These are phyloP conservation scores for Drosophila gaucha DNA, from an alignment of 2,888 invertebrate species.

Conservation along the genomic window DNA sequence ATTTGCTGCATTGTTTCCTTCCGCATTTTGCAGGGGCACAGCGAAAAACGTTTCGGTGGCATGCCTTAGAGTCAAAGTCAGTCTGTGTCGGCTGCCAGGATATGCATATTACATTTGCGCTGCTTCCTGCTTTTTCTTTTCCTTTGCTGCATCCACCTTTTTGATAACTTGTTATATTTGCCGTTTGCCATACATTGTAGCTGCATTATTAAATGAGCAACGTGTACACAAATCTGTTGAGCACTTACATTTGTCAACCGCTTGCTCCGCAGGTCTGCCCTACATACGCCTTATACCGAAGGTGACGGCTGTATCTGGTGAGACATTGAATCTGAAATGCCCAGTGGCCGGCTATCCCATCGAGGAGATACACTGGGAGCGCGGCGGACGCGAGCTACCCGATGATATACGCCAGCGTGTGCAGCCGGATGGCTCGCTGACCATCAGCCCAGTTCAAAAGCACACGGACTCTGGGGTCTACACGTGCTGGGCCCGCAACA, in stretches of 20 bases:
- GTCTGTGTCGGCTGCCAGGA: slow-evolving; percentile 52
- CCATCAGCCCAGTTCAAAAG: slow-evolving; percentile 91
- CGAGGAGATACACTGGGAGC: slow-evolving; percentile 92
- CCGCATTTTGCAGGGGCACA: slow-evolving; percentile 52
- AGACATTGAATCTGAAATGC: slow-evolving; percentile 90
- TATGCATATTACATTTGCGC: slow-evolving; percentile 73
- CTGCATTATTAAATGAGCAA: slow-evolving; percentile 74
- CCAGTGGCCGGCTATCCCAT: slow-evolving; percentile 94
- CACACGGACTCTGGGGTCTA: slow-evolving; percentile 91
- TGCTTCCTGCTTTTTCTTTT: slow-evolving; percentile 40
- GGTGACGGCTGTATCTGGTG: slow-evolving; percentile 92
- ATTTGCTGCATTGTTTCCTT: slow-evolving; percentile 78
- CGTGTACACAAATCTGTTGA: slow-evolving; percentile 69
- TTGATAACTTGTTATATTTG: slow-evolving; percentile 24
- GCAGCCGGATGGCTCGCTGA: slow-evolving; percentile 89
- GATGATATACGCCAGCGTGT: slow-evolving; percentile 92
- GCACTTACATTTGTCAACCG: slow-evolving; percentile 54
- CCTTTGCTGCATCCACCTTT: slow-evolving; percentile 9
- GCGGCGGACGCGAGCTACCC: slow-evolving; percentile 90
- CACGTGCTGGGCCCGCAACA: slow-evolving; percentile 92
- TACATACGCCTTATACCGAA: slow-evolving; percentile 92
- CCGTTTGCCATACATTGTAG: slow-evolving; percentile 47
- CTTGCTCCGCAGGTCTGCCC: slow-evolving; percentile 87
- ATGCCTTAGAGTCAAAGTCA: slow-evolving; percentile 8
- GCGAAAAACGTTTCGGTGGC: slow-evolving; percentile 62